Base-by-base conservation (phyloP, 2,797 vertebrate species). In the Amblyopsis hoosieri region DNA sequence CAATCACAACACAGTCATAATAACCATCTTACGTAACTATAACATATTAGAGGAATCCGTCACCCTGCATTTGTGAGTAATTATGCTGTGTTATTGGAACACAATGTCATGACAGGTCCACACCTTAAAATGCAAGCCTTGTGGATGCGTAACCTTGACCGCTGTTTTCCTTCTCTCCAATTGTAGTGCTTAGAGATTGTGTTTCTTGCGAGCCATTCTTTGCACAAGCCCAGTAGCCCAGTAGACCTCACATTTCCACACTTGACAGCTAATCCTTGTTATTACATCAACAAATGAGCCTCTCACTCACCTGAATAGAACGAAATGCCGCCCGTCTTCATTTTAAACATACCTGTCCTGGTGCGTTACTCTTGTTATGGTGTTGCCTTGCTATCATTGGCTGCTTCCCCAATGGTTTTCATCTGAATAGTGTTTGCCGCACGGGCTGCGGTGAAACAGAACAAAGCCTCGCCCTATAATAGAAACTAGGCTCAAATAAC, bases 291-390 rank as follows among this genome's bases (percentile, higher is more conserved):
- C 17, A 33, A 53, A 31, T 54, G 31, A 50, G 42, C n/a, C 57
- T 54, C 46, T 23, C 12, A 12, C 19, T 2, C n/a, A 47, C 51
- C 54, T 61, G 54, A 68, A 62, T 51, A 13, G 31, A 56, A 17
- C 45, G 14, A 45, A 62, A 61, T 62, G 66, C 52, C 17, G 13
- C 54, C 17, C 0, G 37, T 29, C 53, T 62, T 62, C 66, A 57
- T 68, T 68, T 50, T 51, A 2, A 8, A 46, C 81, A 83, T 89
- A 60, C 69, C 77, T 75, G 47, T 14, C 61, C 1, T 19, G 37
- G 23, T 54, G 58, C 2, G 66, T 68, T 71, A 51, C 48, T 51
- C 61, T 57, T 64, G 60, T n/a, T 48, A 14, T 4, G 37, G 33
- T 14, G 0, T 37, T 10, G 52, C 10, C 8, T 7, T 10, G 17